Conservation (phyloP, 2,888 invertebrate genomes). For the Erebia aethiops region DNA sequence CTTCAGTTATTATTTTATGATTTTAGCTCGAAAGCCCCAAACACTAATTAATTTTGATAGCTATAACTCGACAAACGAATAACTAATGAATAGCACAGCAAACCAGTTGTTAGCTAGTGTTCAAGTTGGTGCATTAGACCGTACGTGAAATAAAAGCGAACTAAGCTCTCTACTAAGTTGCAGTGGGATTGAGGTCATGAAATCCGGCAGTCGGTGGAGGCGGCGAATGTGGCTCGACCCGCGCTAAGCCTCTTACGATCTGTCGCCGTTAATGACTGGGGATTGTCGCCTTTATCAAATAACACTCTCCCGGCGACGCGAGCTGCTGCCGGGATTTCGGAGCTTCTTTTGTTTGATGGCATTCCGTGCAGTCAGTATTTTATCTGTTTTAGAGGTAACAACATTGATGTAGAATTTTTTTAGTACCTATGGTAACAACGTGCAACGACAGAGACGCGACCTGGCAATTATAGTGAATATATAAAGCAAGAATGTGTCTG, state of each 20-base stretch:
- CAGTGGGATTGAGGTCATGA: conserved; percentile 10
- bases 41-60: too few species aligned
- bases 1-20: too few species aligned
- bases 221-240: background rate
- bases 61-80: too few species aligned
- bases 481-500: too few species aligned
- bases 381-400: too few species aligned
- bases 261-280: conserved; percentile 12
- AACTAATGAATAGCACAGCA: background rate
- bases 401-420: too few species aligned
- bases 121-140: background rate
- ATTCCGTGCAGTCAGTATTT: background rate
- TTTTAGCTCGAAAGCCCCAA: too few species aligned
- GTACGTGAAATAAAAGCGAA: background rate
- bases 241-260: conserved; percentile 14
- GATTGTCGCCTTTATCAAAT: conserved; percentile 6
- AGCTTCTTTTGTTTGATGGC: background rate
- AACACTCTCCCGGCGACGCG: background rate
- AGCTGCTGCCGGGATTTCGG: background rate
- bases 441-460: too few species aligned
- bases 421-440: too few species aligned
- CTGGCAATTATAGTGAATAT: too few species aligned
- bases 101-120: background rate
- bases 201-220: background rate
- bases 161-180: background rate